phyloP scores from a whole-genome alignment of 2,113 vertebrate species.

The Cervus canadensis region DNA sequence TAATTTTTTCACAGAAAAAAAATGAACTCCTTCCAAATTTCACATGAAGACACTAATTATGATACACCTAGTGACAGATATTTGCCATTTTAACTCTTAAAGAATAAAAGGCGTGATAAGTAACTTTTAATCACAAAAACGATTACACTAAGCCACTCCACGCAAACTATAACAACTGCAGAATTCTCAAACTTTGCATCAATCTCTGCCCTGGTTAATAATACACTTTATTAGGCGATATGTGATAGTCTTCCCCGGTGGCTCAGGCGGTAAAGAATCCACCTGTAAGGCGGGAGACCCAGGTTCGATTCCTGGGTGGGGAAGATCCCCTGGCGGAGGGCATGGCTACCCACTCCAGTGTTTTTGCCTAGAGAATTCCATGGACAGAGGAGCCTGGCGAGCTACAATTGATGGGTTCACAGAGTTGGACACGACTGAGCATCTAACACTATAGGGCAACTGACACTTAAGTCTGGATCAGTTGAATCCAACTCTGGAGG shows the following conservation, averaged over 20 bases:
- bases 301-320: not conserved
- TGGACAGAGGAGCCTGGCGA: not conserved
- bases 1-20: slow-evolving; percentile 67
- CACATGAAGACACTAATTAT: not conserved
- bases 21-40: slow-evolving; percentile 69
- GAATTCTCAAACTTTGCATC: slow-evolving; percentile 11
- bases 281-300: not conserved
- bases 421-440: not conserved
- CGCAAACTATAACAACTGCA: not conserved
- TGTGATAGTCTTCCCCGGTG: not conserved
- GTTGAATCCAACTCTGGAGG: not conserved
- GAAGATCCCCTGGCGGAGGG: not conserved
- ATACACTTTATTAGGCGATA: not conserved
- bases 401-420: not conserved
- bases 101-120: not conserved
- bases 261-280: not conserved
- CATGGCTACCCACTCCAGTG: not conserved
- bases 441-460: not conserved
- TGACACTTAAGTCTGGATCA: not conserved
- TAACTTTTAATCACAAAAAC: not conserved
- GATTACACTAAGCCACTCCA: not conserved
- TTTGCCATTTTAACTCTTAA: slow-evolving; percentile 19
- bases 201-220: not conserved
- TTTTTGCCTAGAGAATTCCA: not conserved
- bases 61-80: not conserved